phyloP scores from a whole-genome alignment of 1,140 invertebrate species.

The Metaphire vulgaris region DNA sequence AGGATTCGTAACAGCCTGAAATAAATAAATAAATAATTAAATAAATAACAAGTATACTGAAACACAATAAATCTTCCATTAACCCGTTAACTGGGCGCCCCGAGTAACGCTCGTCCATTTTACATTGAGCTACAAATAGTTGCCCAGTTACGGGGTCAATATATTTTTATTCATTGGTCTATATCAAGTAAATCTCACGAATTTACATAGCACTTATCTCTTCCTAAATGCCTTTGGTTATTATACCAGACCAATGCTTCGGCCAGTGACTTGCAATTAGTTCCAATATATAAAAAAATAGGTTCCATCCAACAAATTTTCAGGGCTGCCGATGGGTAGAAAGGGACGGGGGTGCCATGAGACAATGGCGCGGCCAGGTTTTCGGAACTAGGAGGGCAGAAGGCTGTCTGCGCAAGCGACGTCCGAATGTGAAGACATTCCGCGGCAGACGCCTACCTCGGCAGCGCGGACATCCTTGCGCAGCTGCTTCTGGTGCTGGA shows the following conservation, averaged over 20 bases:
- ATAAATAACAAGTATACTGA: too few relatives aligned
- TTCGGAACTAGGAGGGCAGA: too few relatives aligned
- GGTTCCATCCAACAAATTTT: too few relatives aligned
- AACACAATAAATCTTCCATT: too few relatives aligned
- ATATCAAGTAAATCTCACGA: not conserved
- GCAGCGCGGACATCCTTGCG: not conserved
- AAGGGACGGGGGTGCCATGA: not conserved
- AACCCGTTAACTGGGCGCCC: too few relatives aligned
- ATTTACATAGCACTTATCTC: not conserved
- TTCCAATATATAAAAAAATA: too few relatives aligned
- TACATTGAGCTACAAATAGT: not conserved
- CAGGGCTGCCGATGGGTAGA: not conserved
- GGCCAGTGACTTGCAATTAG: too few relatives aligned
- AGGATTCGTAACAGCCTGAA: slow-evolving; percentile 65
- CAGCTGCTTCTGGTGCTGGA: not conserved
- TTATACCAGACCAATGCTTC: too few relatives aligned
- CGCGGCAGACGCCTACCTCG: not conserved
- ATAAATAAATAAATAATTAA: slow-evolving; percentile 17
- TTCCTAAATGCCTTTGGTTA: too few relatives aligned
- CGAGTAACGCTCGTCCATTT: not conserved
- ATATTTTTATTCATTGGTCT: not conserved
- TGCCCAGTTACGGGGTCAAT: not conserved
- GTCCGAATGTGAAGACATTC: too few relatives aligned
- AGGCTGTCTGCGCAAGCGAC: too few relatives aligned
- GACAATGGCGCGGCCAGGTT: not conserved